Evolutionary conservation across 1,140 invertebrate species (phyloP).

Genomic region (Idris sp.): DNA sequence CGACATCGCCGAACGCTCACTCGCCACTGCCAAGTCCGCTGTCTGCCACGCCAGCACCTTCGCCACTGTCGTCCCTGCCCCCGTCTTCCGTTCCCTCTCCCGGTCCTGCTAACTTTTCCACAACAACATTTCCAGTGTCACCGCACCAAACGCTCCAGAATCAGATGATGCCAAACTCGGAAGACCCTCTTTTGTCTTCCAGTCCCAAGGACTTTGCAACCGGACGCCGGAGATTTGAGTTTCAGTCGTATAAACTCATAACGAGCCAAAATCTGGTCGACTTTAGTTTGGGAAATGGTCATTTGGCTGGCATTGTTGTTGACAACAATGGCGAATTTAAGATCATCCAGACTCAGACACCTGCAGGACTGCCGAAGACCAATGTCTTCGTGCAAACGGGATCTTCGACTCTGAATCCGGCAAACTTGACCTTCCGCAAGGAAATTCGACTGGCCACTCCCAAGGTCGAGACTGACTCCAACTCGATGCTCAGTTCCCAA

Average conservation of each 20-base stretch:
- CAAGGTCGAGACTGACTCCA: constrained; percentile 68
- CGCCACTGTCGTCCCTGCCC: constrained; percentile 79
- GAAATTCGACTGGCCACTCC: constrained; percentile 70
- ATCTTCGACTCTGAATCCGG: constrained; percentile 67
- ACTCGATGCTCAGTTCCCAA: constrained; percentile 61
- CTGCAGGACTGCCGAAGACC: constrained; percentile 75
- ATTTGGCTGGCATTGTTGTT: constrained; percentile 81
- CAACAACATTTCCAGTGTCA: constrained; percentile 77
- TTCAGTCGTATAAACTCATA: constrained; percentile 81
- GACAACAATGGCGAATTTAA: constrained; percentile 83
- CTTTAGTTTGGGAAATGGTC: constrained; percentile 78
- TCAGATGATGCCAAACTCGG: constrained; percentile 91
- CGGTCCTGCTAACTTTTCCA: constrained; percentile 76
- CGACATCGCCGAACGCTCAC: constrained; percentile 80
- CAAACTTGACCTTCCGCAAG: constrained; percentile 72
- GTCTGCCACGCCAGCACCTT: constrained; percentile 81
- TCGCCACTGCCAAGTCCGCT: constrained; percentile 82
- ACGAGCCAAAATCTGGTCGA: constrained; percentile 82
- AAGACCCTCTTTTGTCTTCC: constrained; percentile 88
- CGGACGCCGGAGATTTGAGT: constrained; percentile 81
- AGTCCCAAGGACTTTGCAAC: constrained; percentile 87
- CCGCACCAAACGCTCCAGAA: constrained; percentile 81
- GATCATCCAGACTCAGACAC: constrained; percentile 79
- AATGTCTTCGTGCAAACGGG: constrained; percentile 77
- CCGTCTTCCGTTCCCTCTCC: constrained; percentile 80